Evolutionary conservation across 2,113 vertebrate genomes (phyloP).

Genomic region (Ursus arctos): DNA sequence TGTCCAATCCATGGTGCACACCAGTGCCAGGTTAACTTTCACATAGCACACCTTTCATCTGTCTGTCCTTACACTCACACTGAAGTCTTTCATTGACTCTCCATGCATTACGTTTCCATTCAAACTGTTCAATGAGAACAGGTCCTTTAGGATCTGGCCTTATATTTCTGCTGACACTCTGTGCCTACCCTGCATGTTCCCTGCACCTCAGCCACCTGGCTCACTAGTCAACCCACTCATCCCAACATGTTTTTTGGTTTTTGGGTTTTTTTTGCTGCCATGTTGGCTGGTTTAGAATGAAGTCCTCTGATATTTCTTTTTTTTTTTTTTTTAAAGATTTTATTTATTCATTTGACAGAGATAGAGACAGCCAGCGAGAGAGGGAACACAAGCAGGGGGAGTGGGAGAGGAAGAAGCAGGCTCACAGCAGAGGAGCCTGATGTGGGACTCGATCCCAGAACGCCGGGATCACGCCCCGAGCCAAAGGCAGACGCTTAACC

Average conservation of each 20-base stretch:
- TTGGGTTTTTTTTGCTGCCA: neutral
- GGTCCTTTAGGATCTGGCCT: neutral
- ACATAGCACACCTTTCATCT: neutral
- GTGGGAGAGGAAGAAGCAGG: no score
- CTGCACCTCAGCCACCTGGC: neutral
- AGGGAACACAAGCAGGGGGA: no score
- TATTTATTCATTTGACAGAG: no score
- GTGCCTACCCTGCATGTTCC: neutral
- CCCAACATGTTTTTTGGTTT: neutral
- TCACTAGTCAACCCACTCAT: neutral
- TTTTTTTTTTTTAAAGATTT: no score
- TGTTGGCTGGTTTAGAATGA: neutral
- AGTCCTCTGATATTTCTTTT: neutral
- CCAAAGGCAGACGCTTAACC: no score
- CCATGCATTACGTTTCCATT: neutral
- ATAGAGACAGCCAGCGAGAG: no score
- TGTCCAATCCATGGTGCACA: neutral
- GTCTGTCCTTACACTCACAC: neutral
- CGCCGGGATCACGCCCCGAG: no score
- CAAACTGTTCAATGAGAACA: neutral
- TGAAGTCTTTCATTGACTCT: neutral
- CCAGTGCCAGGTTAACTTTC: neutral
- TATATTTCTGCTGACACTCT: neutral
- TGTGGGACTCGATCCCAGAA: no score
- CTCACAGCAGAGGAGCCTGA: no score